phyloP scores from a whole-genome alignment of 2,888 invertebrate genomes.

The Falcaria lacertinaria region DNA sequence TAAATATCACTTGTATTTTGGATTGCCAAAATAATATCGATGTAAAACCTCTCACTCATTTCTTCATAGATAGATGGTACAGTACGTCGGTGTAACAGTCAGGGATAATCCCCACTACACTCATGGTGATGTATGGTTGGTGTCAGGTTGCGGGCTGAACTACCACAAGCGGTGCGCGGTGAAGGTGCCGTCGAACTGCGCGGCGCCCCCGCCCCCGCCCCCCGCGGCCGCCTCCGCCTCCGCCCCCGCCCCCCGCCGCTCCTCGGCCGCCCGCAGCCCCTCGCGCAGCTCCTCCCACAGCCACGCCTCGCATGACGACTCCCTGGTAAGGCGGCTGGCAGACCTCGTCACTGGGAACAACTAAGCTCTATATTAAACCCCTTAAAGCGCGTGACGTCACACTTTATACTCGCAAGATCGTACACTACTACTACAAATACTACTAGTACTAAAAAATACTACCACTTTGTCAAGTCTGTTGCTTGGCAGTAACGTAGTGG shows the following conservation, averaged over 20 bases:
- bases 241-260: constrained; percentile 34
- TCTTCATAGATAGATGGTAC: too few relatives aligned
- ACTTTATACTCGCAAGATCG: too few relatives aligned
- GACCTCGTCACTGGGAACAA: constrained; percentile 76
- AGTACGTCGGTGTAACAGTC: not conserved
- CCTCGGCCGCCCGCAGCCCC: constrained; percentile 82
- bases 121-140: not conserved
- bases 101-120: too few relatives aligned
- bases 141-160: constrained; percentile 96
- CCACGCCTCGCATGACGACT: constrained; percentile 79
- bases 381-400: not conserved
- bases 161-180: constrained; percentile 99
- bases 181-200: constrained; percentile 98
- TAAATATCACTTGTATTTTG: too few relatives aligned
- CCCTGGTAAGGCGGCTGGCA: constrained; percentile 87
- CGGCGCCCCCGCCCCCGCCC: constrained; percentile 19
- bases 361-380: constrained; percentile 4
- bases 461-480: too few relatives aligned
- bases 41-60: too few relatives aligned
- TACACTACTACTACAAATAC: too few relatives aligned
- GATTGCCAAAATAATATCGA: too few relatives aligned
- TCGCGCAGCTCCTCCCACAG: constrained; percentile 84
- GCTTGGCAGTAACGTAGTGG: too few relatives aligned
- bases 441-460: too few relatives aligned
- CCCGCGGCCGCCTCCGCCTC: too few relatives aligned